A percentile compares a stretch with the other conserved stretches of the same genome.
Evolutionary conservation across 2,888 invertebrate genomes (phyloP).

Genomic region (Epirrita christyi): DNA sequence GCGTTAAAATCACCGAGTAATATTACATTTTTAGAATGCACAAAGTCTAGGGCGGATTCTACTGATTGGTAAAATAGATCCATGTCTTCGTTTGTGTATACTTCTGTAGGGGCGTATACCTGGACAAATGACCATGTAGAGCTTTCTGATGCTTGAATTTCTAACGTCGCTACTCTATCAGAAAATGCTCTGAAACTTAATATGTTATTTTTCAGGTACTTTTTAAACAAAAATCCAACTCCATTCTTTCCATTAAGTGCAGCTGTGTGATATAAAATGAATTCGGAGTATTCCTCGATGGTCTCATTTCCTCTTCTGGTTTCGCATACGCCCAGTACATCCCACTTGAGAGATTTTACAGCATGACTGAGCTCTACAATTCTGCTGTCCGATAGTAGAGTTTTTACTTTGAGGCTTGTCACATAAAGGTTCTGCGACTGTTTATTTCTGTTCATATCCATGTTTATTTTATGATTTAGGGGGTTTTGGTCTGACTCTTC

Average conservation of each 20-base stretch:
- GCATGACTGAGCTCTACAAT: not conserved
- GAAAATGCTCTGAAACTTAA: no score
- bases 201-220: no score
- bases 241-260: constrained; percentile 16
- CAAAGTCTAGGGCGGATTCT: no score
- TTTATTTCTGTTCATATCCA: not conserved
- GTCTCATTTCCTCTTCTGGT: constrained; percentile 20
- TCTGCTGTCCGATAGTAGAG: not conserved
- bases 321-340: constrained; percentile 30
- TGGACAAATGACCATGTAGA: no score
- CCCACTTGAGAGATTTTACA: constrained; percentile 16
- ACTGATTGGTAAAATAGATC: no score
- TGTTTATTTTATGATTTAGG: not conserved
- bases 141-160: no score
- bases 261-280: constrained; percentile 23
- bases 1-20: no score
- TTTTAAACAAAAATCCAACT: constrained; percentile 3
- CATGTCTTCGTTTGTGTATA: no score
- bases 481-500: not conserved
- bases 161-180: no score
- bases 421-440: not conserved
- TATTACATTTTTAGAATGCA: no score
- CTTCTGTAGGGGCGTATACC: no score
- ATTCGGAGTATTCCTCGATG: constrained; percentile 28
- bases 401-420: no score